phyloP scores from a whole-genome alignment of 2,113 vertebrate genomes.

The Periophthalmodon schlosseri region DNA sequence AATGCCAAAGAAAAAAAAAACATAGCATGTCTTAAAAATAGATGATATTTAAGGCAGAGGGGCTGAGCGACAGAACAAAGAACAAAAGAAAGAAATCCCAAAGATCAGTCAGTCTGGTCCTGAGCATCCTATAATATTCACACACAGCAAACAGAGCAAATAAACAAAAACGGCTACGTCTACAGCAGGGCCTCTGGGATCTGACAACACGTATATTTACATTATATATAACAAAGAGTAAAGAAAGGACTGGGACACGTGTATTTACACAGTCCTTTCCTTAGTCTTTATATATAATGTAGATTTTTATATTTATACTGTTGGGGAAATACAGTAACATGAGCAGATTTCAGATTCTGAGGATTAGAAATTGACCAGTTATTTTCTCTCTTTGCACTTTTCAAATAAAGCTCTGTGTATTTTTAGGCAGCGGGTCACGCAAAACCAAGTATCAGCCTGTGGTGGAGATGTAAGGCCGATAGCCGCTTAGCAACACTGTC shows the following conservation, averaged over 20 bases:
- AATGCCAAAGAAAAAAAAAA: background rate
- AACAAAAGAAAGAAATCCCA: background rate
- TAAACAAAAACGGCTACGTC: background rate
- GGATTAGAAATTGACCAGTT: too few species aligned
- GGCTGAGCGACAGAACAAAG: background rate
- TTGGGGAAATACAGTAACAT: too few species aligned
- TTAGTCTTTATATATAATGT: too few species aligned
- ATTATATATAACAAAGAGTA: background rate
- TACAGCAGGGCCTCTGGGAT: background rate
- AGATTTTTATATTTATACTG: too few species aligned
- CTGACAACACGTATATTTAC: background rate
- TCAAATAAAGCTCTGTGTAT: too few species aligned
- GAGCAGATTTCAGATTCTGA: too few species aligned
- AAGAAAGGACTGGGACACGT: background rate
- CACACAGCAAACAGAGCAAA: conserved; percentile 8
- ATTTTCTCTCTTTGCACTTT: too few species aligned
- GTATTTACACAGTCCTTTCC: background rate
- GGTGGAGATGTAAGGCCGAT: too few species aligned
- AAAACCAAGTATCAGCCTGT: too few species aligned
- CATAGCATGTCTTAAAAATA: background rate
- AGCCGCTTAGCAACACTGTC: too few species aligned
- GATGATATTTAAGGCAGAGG: background rate
- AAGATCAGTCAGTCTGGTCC: background rate
- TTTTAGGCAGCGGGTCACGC: too few species aligned
- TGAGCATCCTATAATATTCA: conserved; percentile 7